Evolutionary conservation across 2,888 invertebrate species (phyloP).

Genomic region (Tetranychus piercei): DNA sequence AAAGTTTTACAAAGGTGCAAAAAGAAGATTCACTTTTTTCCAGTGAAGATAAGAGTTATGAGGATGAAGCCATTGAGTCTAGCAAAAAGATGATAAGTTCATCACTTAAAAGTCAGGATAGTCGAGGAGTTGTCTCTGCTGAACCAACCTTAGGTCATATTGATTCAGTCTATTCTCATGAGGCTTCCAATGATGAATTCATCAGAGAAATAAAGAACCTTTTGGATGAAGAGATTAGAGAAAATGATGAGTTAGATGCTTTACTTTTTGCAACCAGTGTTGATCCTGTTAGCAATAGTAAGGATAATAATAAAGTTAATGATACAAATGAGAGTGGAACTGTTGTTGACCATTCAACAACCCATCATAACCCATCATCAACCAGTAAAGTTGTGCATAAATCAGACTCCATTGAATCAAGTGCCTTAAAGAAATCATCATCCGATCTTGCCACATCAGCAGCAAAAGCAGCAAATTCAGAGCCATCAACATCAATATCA

Average conservation of each 20-base stretch:
- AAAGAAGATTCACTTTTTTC: no score
- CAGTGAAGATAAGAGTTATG: not conserved
- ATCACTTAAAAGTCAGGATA: no score
- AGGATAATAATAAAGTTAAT: not conserved
- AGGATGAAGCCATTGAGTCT: not conserved
- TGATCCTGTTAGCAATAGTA: not conserved
- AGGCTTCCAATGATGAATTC: conserved; percentile 12
- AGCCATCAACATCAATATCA: not conserved
- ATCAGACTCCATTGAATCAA: not conserved
- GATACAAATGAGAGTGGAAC: not conserved
- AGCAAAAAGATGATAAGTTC: not conserved
- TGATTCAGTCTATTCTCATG: not conserved
- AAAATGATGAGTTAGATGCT: conserved; percentile 8
- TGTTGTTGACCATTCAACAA: not conserved
- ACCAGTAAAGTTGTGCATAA: not conserved
- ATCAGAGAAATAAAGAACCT: conserved; percentile 14
- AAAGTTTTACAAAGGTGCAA: no score
- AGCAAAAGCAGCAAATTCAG: not conserved
- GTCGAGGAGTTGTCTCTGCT: not conserved
- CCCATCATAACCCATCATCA: not conserved
- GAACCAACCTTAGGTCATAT: not conserved
- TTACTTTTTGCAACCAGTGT: not conserved
- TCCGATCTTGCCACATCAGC: not conserved
- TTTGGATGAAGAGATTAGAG: conserved; percentile 18
- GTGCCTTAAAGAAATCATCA: not conserved